Evolutionary conservation across 1,140 invertebrate species (phyloP).

Genomic region (Proales similis): DNA sequence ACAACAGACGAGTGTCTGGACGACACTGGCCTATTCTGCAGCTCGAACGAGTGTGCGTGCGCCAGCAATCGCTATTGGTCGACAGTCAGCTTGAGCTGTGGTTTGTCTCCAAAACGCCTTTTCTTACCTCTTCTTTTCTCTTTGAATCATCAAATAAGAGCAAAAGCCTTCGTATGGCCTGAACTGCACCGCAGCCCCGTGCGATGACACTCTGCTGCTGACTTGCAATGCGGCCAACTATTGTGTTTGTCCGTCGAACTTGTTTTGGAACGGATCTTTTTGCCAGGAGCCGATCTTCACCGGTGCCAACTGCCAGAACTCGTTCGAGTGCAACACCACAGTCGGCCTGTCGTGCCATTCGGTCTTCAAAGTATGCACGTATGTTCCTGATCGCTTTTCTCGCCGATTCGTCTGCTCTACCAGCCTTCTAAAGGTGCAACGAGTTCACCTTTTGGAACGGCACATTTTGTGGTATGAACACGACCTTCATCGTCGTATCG

Average conservation of each 20-base stretch:
- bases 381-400: neutral
- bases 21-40: slow-evolving; percentile 6
- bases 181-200: too few relatives aligned
- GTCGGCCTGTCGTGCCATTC: neutral
- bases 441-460: neutral
- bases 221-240: neutral
- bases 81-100: neutral
- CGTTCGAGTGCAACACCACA: neutral
- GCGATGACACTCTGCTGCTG: neutral
- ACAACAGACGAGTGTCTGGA: neutral
- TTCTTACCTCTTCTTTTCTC: too few relatives aligned
- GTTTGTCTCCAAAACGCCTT: too few relatives aligned
- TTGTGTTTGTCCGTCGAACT: neutral
- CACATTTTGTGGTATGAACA: neutral
- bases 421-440: neutral
- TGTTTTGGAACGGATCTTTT: neutral
- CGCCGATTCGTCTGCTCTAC: too few relatives aligned
- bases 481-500: too few relatives aligned
- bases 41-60: slow-evolving; percentile 8
- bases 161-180: too few relatives aligned
- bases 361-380: neutral
- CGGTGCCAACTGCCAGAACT: neutral
- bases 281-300: neutral
- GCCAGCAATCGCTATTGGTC: slow-evolving; percentile 10
- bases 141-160: too few relatives aligned